Evolutionary conservation across 2,113 vertebrate genomes (phyloP).

Genomic region (Pipa parva): DNA sequence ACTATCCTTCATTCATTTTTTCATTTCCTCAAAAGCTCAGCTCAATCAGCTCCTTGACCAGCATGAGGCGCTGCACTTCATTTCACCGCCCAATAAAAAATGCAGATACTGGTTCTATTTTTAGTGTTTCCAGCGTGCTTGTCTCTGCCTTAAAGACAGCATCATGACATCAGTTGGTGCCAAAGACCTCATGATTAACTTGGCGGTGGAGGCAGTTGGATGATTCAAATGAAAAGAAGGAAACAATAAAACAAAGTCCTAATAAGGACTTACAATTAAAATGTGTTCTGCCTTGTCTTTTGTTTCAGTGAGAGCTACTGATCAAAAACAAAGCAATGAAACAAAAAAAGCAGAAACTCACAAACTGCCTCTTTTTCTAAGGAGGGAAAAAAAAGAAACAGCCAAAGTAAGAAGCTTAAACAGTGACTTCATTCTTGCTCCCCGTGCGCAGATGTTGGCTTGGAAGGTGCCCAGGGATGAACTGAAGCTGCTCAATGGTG

Average conservation of each 20-base stretch:
- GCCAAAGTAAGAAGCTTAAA: constrained; percentile 56
- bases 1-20: not conserved
- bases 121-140: not conserved
- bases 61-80: constrained; percentile 14
- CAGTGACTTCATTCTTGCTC: constrained; percentile 86
- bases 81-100: not conserved
- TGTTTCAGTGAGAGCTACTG: constrained; percentile 16
- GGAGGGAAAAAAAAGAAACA: constrained; percentile 16
- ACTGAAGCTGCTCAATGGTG: constrained; percentile 87
- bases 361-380: constrained; percentile 29
- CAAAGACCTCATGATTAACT: constrained; percentile 6
- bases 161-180: constrained; percentile 23
- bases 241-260: not conserved
- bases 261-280: not conserved
- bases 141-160: not conserved
- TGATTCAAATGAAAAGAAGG: constrained; percentile 1
- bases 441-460: constrained; percentile 61
- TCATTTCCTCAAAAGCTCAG: not conserved
- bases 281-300: not conserved
- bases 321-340: constrained; percentile 15
- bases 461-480: constrained; percentile 80
- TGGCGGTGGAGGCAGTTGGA: constrained; percentile 32
- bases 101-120: not conserved
- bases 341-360: constrained; percentile 36
- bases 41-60: not conserved